phyloP scores from a whole-genome alignment of 1,140 invertebrate genomes.

The Meloidogyne exigua region DNA sequence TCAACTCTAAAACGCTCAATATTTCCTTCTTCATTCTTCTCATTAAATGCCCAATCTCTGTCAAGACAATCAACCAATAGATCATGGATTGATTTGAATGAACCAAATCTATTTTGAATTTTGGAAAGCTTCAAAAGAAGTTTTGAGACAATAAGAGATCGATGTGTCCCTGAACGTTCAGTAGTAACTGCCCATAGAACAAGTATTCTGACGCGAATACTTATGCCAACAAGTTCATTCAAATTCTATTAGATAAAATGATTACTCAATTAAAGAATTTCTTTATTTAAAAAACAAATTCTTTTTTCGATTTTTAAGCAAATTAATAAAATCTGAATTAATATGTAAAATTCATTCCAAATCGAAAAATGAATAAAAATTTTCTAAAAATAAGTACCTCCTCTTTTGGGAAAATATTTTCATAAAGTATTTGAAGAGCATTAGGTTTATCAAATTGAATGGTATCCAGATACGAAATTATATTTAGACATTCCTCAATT shows the following conservation, averaged over 20 bases:
- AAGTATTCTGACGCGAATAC: conserved; percentile 32
- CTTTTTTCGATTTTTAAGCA: not conserved
- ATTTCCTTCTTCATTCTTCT: conserved; percentile 25
- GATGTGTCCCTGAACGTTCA: conserved; percentile 48
- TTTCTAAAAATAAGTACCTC: not conserved
- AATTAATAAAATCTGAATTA: not conserved
- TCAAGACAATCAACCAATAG: conserved; percentile 44
- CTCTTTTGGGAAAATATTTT: conserved; percentile 36
- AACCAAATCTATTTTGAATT: conserved; percentile 22
- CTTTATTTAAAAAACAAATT: too few species aligned
- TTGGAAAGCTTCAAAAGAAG: conserved; percentile 15
- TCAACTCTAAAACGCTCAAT: conserved; percentile 26
- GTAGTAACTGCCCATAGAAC: conserved; percentile 46
- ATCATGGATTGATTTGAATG: conserved; percentile 36
- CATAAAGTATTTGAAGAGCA: conserved; percentile 39
- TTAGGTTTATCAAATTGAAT: conserved; percentile 21
- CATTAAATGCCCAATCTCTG: conserved; percentile 35
- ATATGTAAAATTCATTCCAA: too few species aligned
- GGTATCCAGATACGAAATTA: conserved; percentile 39
- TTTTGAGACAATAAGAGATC: conserved; percentile 40
- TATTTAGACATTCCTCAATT: conserved; percentile 44
- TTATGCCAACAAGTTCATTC: conserved; percentile 17
- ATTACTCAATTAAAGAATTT: too few species aligned
- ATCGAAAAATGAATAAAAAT: not conserved
- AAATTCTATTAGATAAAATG: not conserved